A percentile compares a stretch with the other conserved stretches of the same genome.
These are phyloP conservation scores for Phyllostomus discolor DNA, from an alignment of 2,113 vertebrate genomes.

Conservation along the genomic window DNA sequence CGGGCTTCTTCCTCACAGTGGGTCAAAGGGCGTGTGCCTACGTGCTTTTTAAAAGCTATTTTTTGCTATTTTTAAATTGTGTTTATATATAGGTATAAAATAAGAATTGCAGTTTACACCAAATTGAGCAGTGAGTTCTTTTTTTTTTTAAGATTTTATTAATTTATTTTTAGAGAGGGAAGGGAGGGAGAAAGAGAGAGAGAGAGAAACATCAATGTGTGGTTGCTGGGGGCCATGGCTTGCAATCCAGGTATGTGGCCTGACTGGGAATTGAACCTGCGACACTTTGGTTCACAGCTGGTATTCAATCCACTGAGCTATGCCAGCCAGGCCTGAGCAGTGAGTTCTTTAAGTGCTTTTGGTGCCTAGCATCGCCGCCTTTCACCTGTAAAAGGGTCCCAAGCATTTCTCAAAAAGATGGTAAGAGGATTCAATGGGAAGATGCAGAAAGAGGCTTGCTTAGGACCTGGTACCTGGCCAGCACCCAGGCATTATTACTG, in stretches of 20 bases:
- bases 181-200: too few relatives aligned
- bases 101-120: not conserved
- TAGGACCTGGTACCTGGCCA: fast-evolving
- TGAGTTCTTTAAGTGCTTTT: not conserved
- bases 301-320: too few relatives aligned
- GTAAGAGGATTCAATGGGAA: not conserved
- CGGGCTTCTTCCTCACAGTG: not conserved
- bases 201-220: too few relatives aligned
- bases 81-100: not conserved
- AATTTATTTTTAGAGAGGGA: too few relatives aligned
- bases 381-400: too few relatives aligned
- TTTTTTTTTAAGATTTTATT: too few relatives aligned
- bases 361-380: fast-evolving
- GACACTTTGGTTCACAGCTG: too few relatives aligned
- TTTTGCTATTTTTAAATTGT: not conserved
- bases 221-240: too few relatives aligned
- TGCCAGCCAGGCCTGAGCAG: too few relatives aligned
- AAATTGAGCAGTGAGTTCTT: not conserved
- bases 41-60: not conserved
- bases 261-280: too few relatives aligned
- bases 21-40: not conserved
- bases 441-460: not conserved
- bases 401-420: not conserved
- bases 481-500: not conserved
- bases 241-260: too few relatives aligned